Percentiles rank a stretch among this genome's conserved stretches.
Evolutionary conservation across 2,113 vertebrate genomes (phyloP).

Genomic region (Psittacus erithacus): DNA sequence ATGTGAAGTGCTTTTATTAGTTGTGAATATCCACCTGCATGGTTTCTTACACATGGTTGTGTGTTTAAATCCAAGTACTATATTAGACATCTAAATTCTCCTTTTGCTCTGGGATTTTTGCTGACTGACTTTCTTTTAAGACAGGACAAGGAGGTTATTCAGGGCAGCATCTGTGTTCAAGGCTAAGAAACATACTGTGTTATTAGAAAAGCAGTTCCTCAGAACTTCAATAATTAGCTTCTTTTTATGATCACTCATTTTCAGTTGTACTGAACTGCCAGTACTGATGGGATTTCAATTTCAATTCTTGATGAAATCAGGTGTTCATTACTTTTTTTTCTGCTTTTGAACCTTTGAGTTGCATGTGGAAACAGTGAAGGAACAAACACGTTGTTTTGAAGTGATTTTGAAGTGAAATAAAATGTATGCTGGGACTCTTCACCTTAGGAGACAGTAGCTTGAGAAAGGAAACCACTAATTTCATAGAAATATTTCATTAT

Average conservation of each 20-base stretch:
- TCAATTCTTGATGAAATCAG: neutral
- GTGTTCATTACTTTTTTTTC: neutral
- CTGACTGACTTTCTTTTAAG: neutral
- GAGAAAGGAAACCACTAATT: neutral
- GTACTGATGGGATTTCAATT: neutral
- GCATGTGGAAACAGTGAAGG: neutral
- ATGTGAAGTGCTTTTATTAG: neutral
- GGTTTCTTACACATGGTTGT: neutral
- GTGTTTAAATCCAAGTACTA: neutral
- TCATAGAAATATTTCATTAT: neutral
- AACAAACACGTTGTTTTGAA: neutral
- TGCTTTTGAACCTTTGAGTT: neutral
- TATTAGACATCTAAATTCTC: neutral
- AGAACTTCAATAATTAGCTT: neutral
- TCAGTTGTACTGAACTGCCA: neutral
- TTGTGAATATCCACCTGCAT: accelerated
- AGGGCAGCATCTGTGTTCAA: neutral
- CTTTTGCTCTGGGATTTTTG: neutral
- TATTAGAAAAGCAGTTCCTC: neutral
- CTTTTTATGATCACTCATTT: neutral
- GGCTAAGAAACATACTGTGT: neutral
- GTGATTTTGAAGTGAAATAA: neutral
- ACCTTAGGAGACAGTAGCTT: neutral
- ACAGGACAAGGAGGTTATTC: neutral
- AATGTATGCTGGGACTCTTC: neutral